Conservation (phyloP, 1,140 invertebrate genomes). For the Hirudo medicinalis region DNA sequence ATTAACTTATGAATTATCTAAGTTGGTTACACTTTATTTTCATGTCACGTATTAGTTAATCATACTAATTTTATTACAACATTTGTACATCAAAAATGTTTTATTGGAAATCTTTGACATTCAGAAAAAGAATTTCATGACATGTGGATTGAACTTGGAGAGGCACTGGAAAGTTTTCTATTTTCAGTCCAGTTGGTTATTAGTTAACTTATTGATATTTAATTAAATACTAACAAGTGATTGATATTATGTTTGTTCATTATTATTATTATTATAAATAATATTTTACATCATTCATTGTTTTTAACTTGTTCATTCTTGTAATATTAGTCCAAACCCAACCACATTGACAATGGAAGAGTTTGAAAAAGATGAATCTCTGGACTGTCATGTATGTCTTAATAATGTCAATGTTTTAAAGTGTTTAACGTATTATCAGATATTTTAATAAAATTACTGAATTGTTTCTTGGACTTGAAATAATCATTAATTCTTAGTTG, state of each 20-base stretch:
- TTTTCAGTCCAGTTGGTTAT: conserved; percentile 52
- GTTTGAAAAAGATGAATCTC: conserved; percentile 64
- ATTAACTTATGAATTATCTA: no score
- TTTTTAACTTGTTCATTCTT: no score
- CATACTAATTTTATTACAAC: no score
- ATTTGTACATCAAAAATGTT: no score
- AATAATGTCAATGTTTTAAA: conserved; percentile 5
- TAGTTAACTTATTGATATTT: neutral
- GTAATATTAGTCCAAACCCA: conserved; percentile 25
- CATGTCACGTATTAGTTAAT: no score
- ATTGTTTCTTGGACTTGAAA: no score
- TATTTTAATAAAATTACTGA: neutral
- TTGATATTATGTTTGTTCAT: neutral
- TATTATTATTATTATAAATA: neutral
- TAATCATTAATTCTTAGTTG: no score
- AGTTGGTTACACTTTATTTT: no score
- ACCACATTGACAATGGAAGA: conserved; percentile 62
- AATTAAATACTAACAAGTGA: neutral
- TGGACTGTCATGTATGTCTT: conserved; percentile 54
- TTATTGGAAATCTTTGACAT: neutral
- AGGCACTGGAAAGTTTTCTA: conserved; percentile 75
- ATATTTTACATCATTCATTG: neutral
- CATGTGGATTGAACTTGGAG: conserved; percentile 68
- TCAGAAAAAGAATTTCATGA: conserved; percentile 39
- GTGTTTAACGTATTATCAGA: conserved; percentile 1